These are phyloP conservation scores for Crotalus viridis DNA, from an alignment of 2,113 vertebrate genomes.

Conservation along the genomic window DNA sequence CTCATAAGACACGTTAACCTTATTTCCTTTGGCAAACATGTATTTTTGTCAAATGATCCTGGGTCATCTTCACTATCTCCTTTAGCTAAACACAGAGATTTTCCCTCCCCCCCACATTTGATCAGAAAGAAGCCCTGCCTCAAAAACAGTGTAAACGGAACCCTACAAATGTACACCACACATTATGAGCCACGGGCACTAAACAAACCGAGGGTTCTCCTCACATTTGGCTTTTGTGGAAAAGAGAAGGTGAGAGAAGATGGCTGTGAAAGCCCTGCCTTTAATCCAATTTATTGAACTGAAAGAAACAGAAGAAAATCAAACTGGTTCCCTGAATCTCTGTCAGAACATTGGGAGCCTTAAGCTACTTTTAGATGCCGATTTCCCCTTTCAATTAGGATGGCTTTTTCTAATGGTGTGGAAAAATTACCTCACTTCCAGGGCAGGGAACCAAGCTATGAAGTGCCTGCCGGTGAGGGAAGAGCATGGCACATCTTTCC, in stretches of 20 bases:
- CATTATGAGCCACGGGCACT: constrained; percentile 66
- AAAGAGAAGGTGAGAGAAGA: constrained; percentile 55
- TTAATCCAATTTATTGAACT: constrained; percentile 76
- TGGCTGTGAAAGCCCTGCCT: constrained; percentile 68
- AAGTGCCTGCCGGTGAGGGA: constrained; percentile 64
- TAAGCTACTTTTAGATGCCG: constrained; percentile 43
- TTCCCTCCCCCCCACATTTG: constrained; percentile 18
- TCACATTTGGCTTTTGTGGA: constrained; percentile 66
- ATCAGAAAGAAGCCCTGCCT: constrained; percentile 17
- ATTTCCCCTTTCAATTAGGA: constrained; percentile 64
- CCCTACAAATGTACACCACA: constrained; percentile 57
- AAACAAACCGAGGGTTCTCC: constrained; percentile 70
- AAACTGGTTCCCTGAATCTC: constrained; percentile 48
- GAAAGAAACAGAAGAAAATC: constrained; percentile 31
- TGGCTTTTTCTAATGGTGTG: constrained; percentile 58
- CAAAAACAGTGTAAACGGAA: constrained; percentile 56
- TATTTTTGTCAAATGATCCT: neutral
- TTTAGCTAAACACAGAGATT: constrained; percentile 35
- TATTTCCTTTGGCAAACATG: constrained; percentile 8
- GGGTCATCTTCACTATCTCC: neutral
- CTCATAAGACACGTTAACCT: constrained; percentile 33
- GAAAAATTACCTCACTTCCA: constrained; percentile 70
- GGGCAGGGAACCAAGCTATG: constrained; percentile 50
- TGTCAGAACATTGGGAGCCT: constrained; percentile 45
- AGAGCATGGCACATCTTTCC: constrained; percentile 65